These are phyloP conservation scores for Burhinus bistriatus DNA, from an alignment of 2,113 vertebrate genomes.

Conservation along the genomic window DNA sequence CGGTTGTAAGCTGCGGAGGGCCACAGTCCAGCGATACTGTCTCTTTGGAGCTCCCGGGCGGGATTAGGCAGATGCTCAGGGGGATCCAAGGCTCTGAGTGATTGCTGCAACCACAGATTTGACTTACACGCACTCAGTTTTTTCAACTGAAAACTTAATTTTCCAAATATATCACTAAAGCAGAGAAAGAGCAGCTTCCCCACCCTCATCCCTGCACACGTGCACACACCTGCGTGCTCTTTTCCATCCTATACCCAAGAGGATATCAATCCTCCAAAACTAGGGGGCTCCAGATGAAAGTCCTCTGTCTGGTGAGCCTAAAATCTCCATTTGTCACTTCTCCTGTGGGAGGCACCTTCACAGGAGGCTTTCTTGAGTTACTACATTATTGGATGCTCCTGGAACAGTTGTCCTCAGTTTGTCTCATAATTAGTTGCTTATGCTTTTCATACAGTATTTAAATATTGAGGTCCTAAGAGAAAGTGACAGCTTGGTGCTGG, in stretches of 20 bases:
- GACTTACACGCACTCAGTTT: not conserved
- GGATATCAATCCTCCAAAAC: not conserved
- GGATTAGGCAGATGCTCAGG: accelerated
- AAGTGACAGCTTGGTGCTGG: not conserved
- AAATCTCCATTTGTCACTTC: not conserved
- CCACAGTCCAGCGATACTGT: not conserved
- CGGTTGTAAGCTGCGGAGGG: not conserved
- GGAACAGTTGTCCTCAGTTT: not conserved
- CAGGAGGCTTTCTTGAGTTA: not conserved
- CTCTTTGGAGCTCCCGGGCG: accelerated
- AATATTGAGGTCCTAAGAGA: not conserved
- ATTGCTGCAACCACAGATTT: not conserved
- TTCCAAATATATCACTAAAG: not conserved
- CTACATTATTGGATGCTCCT: not conserved
- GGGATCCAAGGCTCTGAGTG: not conserved
- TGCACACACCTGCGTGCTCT: accelerated
- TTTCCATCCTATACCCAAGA: not conserved
- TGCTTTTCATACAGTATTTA: not conserved
- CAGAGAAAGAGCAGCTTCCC: not conserved
- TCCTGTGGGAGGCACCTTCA: not conserved
- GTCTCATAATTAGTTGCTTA: not conserved
- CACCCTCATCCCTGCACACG: not conserved
- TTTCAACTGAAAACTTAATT: not conserved
- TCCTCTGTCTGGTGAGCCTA: not conserved
- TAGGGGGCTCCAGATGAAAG: not conserved